A percentile compares a stretch with the other conserved stretches of the same genome.
These are phyloP conservation scores for Campylorhamphus procurvoides DNA, from an alignment of 2,113 vertebrate genomes.

Conservation along the genomic window DNA sequence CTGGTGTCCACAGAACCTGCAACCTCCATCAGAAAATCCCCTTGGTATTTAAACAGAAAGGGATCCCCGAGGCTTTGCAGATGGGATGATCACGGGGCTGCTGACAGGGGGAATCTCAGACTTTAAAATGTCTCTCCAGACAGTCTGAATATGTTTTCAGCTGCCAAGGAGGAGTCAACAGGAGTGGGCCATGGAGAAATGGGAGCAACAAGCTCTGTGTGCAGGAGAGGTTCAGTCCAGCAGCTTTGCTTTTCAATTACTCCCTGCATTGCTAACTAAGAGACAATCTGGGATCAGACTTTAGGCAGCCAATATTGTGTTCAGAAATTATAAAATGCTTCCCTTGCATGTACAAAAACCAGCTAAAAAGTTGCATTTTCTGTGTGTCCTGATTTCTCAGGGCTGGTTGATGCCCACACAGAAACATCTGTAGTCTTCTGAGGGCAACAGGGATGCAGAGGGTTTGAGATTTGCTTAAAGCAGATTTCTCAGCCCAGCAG, in stretches of 20 bases:
- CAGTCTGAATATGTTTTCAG: not conserved
- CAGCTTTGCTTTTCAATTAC: not conserved
- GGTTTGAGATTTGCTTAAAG: not conserved
- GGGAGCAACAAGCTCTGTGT: not conserved
- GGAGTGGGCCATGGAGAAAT: not conserved
- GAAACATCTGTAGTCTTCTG: not conserved
- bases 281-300: not conserved
- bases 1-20: not conserved
- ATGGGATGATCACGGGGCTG: not conserved
- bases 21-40: not conserved
- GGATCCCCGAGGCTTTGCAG: not conserved
- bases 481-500: not conserved
- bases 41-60: not conserved
- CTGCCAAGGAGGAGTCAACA: not conserved
- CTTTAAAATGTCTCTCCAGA: slow-evolving; percentile 7
- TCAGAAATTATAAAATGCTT: not conserved
- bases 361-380: not conserved
- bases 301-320: not conserved
- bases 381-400: slow-evolving; percentile 3
- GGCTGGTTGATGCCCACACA: not conserved
- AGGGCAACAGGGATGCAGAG: not conserved
- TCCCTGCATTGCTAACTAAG: not conserved
- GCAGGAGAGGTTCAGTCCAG: not conserved
- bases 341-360: too few relatives aligned
- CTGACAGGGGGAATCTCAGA: slow-evolving; percentile 16